Evolutionary conservation across 1,140 invertebrate genomes (phyloP), one percentile per base, ranked within the genome.

Genomic region (Delia radicum): DNA sequence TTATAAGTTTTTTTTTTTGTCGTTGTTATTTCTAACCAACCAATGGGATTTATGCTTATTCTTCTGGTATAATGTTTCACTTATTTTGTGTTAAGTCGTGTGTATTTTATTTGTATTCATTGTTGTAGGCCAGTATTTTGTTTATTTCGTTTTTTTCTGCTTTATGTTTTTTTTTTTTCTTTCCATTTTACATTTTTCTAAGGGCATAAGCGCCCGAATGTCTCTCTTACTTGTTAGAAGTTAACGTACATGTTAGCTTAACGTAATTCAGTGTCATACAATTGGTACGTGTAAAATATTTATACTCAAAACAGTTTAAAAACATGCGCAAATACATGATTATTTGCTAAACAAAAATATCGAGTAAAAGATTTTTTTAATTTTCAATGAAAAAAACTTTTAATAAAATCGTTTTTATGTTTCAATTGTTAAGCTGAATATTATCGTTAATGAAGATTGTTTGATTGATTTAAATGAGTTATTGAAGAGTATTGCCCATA

Each of bases 21-120:
- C n/a, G 65, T 24, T 69, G 24, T 69, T 69, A 33, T 69, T 33
- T 33, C 65, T 33, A 33, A 69, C 29, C 65, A 69, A 33, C 65
- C 65, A 69, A 69, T 69, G 29, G 37, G 65, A 69, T 69, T 69
- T 69, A 33, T 69, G 29, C 65, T 69, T 69, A 69, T 69, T 33
- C 21, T 31, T 33, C 10, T 69, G 29, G 29, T n/a, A 55, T 55
- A 55, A 55, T 55, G 24, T 55, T 55, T 55, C 48, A 55, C 48
- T 55, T 55, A 55, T 55, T 55, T 55, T 55, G 48, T 55, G 48
- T n/a, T 69, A 37, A 21, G 24, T 33, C 65, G 31, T 69, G 65
- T 69, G 29, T 33, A 31, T 18, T 15, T 18, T n/a, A n/a, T n/a
- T n/a, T n/a, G n/a, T 67, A 29, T 21, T 69, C 31, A 69, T 69